These are phyloP conservation scores for Gallinago media DNA, from an alignment of 2,113 vertebrate genomes.

Conservation along the genomic window DNA sequence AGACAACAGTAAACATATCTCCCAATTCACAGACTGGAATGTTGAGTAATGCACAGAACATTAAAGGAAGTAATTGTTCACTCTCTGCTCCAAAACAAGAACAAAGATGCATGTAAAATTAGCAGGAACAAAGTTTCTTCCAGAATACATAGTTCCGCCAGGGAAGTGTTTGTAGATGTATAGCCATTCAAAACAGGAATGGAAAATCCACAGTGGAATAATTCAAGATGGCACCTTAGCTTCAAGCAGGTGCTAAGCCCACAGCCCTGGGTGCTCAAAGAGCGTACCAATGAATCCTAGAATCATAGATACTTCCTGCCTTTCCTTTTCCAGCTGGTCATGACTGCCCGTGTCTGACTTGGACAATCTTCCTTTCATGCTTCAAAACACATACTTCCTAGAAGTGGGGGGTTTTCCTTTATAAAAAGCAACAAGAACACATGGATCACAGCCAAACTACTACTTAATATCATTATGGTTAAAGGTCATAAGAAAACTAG, in stretches of 20 bases:
- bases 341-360: not conserved
- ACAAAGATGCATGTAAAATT: not conserved
- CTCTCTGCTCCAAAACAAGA: not conserved
- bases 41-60: not conserved
- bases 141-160: not conserved
- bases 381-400: not conserved
- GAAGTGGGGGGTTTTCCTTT: not conserved
- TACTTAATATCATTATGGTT: not conserved
- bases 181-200: not conserved
- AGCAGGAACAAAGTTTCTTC: not conserved
- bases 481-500: not conserved
- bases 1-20: not conserved
- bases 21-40: not conserved
- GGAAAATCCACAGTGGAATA: not conserved
- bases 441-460: not conserved
- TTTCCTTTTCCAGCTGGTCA: not conserved
- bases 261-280: not conserved
- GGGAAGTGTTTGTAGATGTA: not conserved
- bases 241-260: not conserved
- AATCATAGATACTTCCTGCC: not conserved
- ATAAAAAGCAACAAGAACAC: not conserved
- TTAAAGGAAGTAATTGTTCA: not conserved
- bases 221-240: not conserved
- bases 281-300: not conserved
- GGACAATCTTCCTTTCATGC: not conserved